phyloP scores from a whole-genome alignment of 2,113 vertebrate genomes.

The Xiphias gladius region DNA sequence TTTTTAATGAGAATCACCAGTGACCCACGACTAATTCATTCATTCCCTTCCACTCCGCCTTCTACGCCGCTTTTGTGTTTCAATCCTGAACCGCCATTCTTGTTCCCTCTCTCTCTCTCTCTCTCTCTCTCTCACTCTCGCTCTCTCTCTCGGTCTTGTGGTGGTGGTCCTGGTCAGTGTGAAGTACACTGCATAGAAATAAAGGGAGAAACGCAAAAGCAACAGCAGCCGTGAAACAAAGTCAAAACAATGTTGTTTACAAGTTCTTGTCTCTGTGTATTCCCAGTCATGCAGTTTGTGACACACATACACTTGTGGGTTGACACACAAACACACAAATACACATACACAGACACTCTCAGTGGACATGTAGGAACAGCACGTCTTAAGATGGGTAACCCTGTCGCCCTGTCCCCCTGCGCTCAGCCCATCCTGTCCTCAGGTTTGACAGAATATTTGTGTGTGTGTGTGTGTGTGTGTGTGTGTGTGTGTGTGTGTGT shows the following conservation, averaged over 20 bases:
- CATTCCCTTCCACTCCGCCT: constrained; percentile 94
- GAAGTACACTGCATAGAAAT: constrained; percentile 36
- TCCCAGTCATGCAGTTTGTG: constrained; percentile 67
- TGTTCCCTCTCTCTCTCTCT: constrained; percentile 17
- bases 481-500: constrained; percentile 44
- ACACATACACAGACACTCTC: constrained; percentile 48
- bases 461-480: constrained; percentile 45
- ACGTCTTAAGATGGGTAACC: constrained; percentile 84
- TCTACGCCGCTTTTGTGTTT: constrained; percentile 85
- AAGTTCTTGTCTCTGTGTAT: constrained; percentile 69
- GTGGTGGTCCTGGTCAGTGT: constrained; percentile 50
- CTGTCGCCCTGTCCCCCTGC: constrained; percentile 79
- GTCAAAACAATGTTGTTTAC: constrained; percentile 69
- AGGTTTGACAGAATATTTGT: constrained; percentile 83
- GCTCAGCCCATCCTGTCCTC: constrained; percentile 78
- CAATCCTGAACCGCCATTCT: constrained; percentile 73
- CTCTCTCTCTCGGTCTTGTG: constrained; percentile 17
- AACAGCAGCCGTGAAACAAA: constrained; percentile 32
- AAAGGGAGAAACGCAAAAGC: constrained; percentile 22
- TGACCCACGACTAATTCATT: constrained; percentile 99
- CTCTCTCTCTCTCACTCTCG: constrained; percentile 3
- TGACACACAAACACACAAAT: constrained; percentile 41
- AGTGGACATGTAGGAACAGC: constrained; percentile 81
- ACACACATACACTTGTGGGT: constrained; percentile 37
- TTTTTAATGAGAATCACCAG: constrained; percentile 99